Base-by-base conservation (phyloP, 2,113 vertebrate genomes). In the Furnarius figulus region DNA sequence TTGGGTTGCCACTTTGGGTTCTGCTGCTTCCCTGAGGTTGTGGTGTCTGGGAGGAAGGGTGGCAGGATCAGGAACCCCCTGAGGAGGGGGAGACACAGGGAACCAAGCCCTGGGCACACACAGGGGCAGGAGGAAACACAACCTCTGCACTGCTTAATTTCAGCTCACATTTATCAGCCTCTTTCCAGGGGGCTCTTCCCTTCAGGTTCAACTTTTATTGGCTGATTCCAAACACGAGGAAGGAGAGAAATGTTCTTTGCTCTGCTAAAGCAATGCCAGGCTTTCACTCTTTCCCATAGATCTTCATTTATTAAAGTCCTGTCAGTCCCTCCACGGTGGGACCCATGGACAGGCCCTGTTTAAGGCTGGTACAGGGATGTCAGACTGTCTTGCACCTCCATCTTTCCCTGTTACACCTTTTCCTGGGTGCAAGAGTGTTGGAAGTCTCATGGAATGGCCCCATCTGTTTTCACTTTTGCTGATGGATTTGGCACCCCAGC, bases 81-180 rank as follows among this genome's bases (percentile, higher is more conserved):
- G 6, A 13, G 24, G 6, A 13, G 24, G 52, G 39, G 25, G 2
- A 2, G 35, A 3, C 19, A 59, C 39, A 37, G 14, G 0, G 19
- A 59, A 14, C n/a, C 75, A 28, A n/a, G 12, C 3, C 5, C 40
- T 6, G 0, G 3, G 15, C 35, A 44, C 1, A 0, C 31, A 15
- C 53, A 16, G 19, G 31, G 49, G 27, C 70, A 22, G 1, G 1
- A 52, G 18, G 42, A 53, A 78, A 15, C 42, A 9, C 1, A 1
- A 3, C 24, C 37, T 28, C 49, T 44, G 39, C 28, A 1, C 17
- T 25, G 68, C 68, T 53, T 55, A 46, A 73, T 42, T 27, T 28
- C 15, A 23, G 14, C 40, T 23, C 65, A 9, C 40, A 20, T 71
- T 63, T 33, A 16, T 23, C 52, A 39, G 30, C 24, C 47, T 30